Percentiles rank a stretch among this genome's conserved stretches.
Evolutionary conservation across 2,113 vertebrate species (phyloP).

Genomic region (Synodontis membranacea): DNA sequence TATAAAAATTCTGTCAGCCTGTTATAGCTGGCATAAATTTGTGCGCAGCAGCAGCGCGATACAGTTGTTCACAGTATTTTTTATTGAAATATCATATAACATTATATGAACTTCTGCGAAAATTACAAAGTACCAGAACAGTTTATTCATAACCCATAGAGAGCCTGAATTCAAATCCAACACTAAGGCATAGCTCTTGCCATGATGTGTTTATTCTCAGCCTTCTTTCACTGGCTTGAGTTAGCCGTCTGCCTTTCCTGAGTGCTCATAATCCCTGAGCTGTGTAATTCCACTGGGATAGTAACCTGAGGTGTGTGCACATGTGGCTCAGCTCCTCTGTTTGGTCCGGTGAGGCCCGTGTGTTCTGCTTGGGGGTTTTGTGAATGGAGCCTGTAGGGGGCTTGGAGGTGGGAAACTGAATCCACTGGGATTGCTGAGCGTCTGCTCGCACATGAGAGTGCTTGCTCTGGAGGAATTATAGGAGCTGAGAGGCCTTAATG

Average conservation of each 20-base stretch:
- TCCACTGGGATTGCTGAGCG: constrained; percentile 61
- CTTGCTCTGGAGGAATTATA: constrained; percentile 60
- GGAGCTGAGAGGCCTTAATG: constrained; percentile 57
- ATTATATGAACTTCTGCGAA: constrained; percentile 32
- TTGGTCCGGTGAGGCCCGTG: constrained; percentile 46
- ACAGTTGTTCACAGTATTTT: constrained; percentile 43
- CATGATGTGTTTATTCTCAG: constrained; percentile 20
- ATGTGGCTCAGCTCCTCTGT: constrained; percentile 46
- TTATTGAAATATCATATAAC: constrained; percentile 35
- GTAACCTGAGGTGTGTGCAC: constrained; percentile 56
- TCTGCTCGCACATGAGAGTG: constrained; percentile 61
- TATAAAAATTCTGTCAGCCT: constrained; percentile 52
- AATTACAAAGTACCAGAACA: constrained; percentile 21
- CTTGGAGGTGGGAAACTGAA: constrained; percentile 37
- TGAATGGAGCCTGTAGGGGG: constrained; percentile 44
- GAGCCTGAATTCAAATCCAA: constrained; percentile 8
- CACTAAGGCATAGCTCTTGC: not conserved
- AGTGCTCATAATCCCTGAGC: constrained; percentile 30
- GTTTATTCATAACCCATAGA: constrained; percentile 17
- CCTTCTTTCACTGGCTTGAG: constrained; percentile 7
- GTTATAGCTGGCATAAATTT: constrained; percentile 44
- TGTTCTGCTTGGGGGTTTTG: constrained; percentile 40
- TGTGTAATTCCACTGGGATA: constrained; percentile 31
- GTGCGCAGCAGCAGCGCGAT: constrained; percentile 1
- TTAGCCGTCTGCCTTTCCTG: constrained; percentile 33